Evolutionary conservation across 2,888 invertebrate genomes (phyloP).

Genomic region (Eremobia ochroleuca): DNA sequence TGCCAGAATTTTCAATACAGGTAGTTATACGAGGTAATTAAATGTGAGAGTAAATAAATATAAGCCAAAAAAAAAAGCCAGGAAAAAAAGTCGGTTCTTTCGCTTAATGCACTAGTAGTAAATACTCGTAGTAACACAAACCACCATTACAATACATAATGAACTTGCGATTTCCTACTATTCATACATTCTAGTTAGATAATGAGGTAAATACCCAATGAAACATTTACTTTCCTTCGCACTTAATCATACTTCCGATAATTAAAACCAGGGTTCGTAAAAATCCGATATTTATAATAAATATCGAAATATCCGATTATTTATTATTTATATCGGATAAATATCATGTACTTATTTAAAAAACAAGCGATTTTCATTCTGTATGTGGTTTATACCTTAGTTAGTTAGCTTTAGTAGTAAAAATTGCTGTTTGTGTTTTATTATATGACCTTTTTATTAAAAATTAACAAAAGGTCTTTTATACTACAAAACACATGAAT

Average conservation of each 20-base stretch:
- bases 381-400: too few species aligned
- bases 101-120: not conserved
- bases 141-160: slow-evolving; percentile 16
- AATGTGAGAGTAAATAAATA: not conserved
- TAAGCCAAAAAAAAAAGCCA: too few species aligned
- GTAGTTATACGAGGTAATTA: not conserved
- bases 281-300: not conserved
- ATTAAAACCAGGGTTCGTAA: slow-evolving; percentile 3
- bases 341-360: too few species aligned
- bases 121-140: slow-evolving; percentile 15
- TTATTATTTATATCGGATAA: too few species aligned
- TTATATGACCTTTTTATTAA: too few species aligned
- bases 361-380: too few species aligned
- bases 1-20: not conserved
- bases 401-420: too few species aligned
- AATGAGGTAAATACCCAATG: slow-evolving; percentile 14
- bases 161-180: slow-evolving; percentile 19
- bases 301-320: too few species aligned
- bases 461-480: too few species aligned
- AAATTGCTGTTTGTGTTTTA: too few species aligned
- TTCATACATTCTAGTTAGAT: slow-evolving; percentile 9
- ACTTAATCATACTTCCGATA: slow-evolving; percentile 3
- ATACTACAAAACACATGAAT: too few species aligned
- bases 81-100: not conserved
- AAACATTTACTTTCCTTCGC: slow-evolving; percentile 19